phyloP scores from a whole-genome alignment of 1,140 invertebrate genomes.

The Brachionus rotundiformis region DNA sequence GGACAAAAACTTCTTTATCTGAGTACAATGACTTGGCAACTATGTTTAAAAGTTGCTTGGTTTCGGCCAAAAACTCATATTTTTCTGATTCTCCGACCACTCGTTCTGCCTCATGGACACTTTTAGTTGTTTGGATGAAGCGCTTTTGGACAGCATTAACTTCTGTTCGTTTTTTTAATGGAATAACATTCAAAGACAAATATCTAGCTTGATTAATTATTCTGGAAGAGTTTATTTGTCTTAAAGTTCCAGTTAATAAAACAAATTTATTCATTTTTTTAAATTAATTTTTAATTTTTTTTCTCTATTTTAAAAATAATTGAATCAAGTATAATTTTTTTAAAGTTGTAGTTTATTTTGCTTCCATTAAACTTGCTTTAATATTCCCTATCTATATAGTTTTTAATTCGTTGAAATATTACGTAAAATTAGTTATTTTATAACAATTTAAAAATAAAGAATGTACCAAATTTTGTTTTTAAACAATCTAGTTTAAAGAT shows the following conservation, averaged over 20 bases:
- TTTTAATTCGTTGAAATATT: conserved; percentile 3
- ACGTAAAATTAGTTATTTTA: neutral
- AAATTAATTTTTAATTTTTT: neutral
- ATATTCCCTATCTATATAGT: neutral
- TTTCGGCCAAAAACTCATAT: conserved; percentile 88
- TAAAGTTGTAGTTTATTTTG: conserved; percentile 14
- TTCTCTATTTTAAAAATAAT: neutral
- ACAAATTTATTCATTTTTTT: conserved; percentile 47
- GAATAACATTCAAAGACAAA: neutral
- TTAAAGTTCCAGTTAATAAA: neutral
- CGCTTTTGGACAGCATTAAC: neutral
- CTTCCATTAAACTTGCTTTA: neutral
- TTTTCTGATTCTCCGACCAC: conserved; percentile 47
- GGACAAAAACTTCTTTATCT: conserved; percentile 93
- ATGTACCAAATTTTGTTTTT: no score
- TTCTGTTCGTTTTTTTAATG: neutral
- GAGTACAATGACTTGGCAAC: conserved; percentile 95
- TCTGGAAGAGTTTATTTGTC: neutral
- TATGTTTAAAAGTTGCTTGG: conserved; percentile 89
- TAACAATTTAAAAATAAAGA: no score
- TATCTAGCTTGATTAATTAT: neutral
- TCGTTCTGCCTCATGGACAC: neutral
- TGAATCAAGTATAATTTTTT: no score
- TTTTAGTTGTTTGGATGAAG: neutral
- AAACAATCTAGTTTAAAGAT: no score